phyloP scores from a whole-genome alignment of 2,888 invertebrate species.

The Andrena chrysosceles region DNA sequence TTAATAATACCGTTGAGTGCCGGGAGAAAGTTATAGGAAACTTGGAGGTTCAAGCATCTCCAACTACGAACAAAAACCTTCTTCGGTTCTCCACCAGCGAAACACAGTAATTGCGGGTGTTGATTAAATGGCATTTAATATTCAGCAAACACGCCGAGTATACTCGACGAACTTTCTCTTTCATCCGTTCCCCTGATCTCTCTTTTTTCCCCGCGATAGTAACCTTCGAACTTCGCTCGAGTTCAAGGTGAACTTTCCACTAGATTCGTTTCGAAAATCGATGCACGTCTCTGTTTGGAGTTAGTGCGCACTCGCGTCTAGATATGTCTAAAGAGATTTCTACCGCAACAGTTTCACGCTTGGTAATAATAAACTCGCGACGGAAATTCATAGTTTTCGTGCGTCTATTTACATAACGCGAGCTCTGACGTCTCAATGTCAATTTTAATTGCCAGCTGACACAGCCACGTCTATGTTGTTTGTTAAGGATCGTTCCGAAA shows the following conservation, averaged over 20 bases:
- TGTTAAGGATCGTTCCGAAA: background rate
- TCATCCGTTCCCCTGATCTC: background rate
- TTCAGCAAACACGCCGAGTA: background rate
- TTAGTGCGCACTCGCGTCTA: background rate
- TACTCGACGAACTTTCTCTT: background rate
- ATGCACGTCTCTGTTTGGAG: background rate
- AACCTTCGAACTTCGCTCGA: constrained; percentile 38
- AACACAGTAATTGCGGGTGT: background rate
- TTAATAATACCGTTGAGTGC: background rate
- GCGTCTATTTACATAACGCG: background rate
- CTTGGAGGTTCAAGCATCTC: background rate
- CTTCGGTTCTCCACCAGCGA: background rate
- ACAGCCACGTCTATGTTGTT: background rate
- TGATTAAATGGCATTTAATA: background rate
- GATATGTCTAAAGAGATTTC: background rate
- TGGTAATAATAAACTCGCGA: background rate
- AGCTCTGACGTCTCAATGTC: background rate
- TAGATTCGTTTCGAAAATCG: constrained; percentile 15
- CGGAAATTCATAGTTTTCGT: background rate
- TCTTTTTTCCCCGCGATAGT: background rate
- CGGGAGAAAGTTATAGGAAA: background rate
- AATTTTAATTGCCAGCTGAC: background rate
- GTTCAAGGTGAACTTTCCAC: constrained; percentile 35
- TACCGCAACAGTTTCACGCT: background rate
- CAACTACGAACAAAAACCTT: background rate